Percentiles rank a stretch among this genome's conserved stretches.
Evolutionary conservation across 2,797 vertebrate genomes (phyloP).

Genomic region (Pangasius djambal): DNA sequence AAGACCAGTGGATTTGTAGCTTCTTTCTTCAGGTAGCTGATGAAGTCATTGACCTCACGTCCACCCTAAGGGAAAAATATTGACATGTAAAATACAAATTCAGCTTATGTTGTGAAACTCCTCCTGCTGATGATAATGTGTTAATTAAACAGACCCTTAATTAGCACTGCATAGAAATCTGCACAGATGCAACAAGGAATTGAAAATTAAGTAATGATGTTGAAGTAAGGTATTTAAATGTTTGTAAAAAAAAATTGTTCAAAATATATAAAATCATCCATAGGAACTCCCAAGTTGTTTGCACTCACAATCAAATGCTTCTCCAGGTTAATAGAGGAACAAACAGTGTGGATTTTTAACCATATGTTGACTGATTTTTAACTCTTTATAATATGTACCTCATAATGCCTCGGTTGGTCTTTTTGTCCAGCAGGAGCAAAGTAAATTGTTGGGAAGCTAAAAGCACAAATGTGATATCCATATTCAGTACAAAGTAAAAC

Average conservation of each 20-base stretch:
- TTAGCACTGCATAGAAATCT: background rate
- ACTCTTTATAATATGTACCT: constrained; percentile 61
- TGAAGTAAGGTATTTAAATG: background rate
- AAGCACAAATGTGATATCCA: background rate
- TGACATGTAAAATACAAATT: background rate
- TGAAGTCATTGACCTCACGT: constrained; percentile 74
- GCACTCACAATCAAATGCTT: background rate
- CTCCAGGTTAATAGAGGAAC: background rate
- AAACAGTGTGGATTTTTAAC: background rate
- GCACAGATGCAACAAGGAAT: background rate
- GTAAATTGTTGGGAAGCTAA: constrained; percentile 78
- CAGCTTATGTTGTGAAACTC: background rate
- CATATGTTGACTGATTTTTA: background rate
- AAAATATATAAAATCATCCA: background rate
- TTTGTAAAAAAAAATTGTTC: background rate
- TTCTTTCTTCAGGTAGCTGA: constrained; percentile 72
- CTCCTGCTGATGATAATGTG: background rate
- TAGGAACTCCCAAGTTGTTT: background rate
- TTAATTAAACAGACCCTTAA: background rate
- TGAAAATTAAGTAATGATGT: background rate
- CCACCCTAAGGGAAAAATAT: constrained; percentile 66
- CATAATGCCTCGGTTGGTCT: constrained; percentile 71
- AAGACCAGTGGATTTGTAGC: constrained; percentile 51
- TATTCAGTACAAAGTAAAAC: background rate
- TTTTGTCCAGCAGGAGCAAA: constrained; percentile 71